Evolutionary conservation across 2,888 invertebrate species (phyloP).

Genomic region (Thecophora atra): DNA sequence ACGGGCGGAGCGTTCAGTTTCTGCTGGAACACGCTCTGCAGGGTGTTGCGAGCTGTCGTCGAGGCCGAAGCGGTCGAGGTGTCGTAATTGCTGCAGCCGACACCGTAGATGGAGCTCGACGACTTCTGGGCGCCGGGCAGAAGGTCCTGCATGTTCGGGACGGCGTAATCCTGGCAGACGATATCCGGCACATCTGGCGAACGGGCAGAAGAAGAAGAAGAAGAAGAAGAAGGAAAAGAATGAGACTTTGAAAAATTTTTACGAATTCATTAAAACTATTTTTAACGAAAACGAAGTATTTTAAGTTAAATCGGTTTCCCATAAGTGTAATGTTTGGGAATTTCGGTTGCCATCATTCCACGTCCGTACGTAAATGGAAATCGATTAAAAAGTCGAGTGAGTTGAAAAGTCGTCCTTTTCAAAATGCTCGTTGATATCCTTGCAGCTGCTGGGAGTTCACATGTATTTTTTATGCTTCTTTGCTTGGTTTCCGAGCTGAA

Average conservation of each 20-base stretch:
- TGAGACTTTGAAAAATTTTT: not conserved
- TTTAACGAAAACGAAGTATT: no score
- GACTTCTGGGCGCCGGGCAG: conserved; percentile 59
- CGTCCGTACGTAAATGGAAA: no score
- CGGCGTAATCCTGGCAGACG: conserved; percentile 72
- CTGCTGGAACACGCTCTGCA: conserved; percentile 67
- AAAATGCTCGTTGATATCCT: no score
- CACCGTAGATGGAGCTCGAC: conserved; percentile 60
- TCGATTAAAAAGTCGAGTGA: no score
- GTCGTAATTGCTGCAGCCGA: conserved; percentile 53
- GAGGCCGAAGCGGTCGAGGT: conserved; percentile 34
- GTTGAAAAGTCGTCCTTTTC: no score
- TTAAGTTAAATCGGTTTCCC: no score
- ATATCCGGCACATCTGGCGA: conserved; percentile 70
- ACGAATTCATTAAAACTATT: no score
- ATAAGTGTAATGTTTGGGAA: not conserved
- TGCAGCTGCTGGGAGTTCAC: not conserved
- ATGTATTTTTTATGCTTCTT: conserved; percentile 37
- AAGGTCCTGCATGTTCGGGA: conserved; percentile 70
- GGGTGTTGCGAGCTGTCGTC: conserved; percentile 61
- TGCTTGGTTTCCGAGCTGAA: conserved; percentile 50
- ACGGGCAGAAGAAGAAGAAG: conserved; percentile 27
- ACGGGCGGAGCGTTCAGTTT: conserved; percentile 46
- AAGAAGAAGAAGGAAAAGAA: conserved; percentile 31
- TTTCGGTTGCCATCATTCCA: not conserved